phyloP scores from a whole-genome alignment of 1,140 invertebrate genomes.

The Heliothis virescens region DNA sequence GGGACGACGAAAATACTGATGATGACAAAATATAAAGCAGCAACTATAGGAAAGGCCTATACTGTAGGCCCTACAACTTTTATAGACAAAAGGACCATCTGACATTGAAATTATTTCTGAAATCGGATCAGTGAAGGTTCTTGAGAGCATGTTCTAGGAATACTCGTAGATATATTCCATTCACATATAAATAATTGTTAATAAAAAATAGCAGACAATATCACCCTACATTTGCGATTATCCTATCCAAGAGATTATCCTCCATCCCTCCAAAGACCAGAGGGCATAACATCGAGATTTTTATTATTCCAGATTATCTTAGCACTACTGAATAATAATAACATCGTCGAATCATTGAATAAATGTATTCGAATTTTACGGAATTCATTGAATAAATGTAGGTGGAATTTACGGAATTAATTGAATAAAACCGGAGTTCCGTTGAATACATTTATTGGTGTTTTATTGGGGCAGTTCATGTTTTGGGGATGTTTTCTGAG shows the following conservation, averaged over 20 bases:
- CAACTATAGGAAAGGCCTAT: no score
- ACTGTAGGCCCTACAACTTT: no score
- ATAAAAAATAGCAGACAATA: background rate
- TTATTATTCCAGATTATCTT: conserved; percentile 77
- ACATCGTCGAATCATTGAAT: conserved; percentile 49
- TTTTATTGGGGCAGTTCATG: conserved; percentile 47
- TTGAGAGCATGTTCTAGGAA: no score
- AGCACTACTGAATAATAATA: conserved; percentile 75
- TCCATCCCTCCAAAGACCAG: conserved; percentile 41
- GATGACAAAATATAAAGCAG: no score
- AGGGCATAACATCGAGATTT: conserved; percentile 72
- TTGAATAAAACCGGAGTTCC: conserved; percentile 13
- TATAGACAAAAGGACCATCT: no score
- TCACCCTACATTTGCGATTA: conserved; percentile 4
- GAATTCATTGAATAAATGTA: conserved; percentile 23
- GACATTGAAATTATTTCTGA: no score
- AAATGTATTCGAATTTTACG: conserved; percentile 19
- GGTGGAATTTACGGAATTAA: background rate
- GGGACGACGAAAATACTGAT: no score
- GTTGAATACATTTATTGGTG: conserved; percentile 41
- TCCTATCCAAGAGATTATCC: conserved; percentile 29
- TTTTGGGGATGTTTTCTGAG: conserved; percentile 5
- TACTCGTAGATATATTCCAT: no score
- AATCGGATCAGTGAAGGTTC: no score
- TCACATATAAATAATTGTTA: no score